Evolutionary conservation across 2,888 invertebrate genomes (phyloP).

Genomic region (Tetropium fuscum): DNA sequence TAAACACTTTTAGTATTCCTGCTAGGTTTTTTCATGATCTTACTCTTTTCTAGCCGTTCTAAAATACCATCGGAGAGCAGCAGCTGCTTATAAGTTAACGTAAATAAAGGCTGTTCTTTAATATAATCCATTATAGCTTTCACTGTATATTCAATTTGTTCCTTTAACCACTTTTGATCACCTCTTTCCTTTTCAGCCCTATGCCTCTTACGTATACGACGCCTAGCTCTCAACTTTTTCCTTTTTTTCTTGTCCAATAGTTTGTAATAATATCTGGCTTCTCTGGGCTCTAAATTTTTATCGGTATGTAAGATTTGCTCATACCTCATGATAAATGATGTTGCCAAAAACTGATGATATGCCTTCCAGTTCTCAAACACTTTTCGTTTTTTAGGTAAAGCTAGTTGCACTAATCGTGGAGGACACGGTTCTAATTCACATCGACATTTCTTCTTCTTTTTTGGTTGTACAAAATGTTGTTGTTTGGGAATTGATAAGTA

Average conservation of each 20-base stretch:
- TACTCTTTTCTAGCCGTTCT: constrained; percentile 39
- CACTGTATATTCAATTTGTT: constrained; percentile 42
- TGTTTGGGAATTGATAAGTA: constrained; percentile 48
- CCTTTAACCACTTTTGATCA: constrained; percentile 41
- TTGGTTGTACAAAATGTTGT: constrained; percentile 33
- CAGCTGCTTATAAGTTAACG: constrained; percentile 57
- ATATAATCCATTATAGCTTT: constrained; percentile 53
- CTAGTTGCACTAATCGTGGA: constrained; percentile 55
- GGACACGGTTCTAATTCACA: constrained; percentile 54
- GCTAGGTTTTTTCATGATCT: constrained; percentile 42
- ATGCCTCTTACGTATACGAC: constrained; percentile 32
- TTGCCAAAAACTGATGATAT: constrained; percentile 47
- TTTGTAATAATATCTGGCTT: constrained; percentile 58
- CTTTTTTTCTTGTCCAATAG: constrained; percentile 50
- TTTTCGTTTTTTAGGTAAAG: constrained; percentile 53
- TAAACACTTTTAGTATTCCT: constrained; percentile 49
- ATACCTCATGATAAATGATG: constrained; percentile 51
- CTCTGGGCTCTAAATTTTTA: constrained; percentile 55
- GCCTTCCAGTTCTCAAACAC: constrained; percentile 56
- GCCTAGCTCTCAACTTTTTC: constrained; percentile 41
- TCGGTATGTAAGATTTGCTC: constrained; percentile 56
- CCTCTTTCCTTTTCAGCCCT: constrained; percentile 38
- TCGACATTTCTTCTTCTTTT: constrained; percentile 34
- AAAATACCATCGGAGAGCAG: constrained; percentile 55
- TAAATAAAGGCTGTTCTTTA: constrained; percentile 50